phyloP scores from a whole-genome alignment of 2,888 invertebrate species.

The Pecten maximus region DNA sequence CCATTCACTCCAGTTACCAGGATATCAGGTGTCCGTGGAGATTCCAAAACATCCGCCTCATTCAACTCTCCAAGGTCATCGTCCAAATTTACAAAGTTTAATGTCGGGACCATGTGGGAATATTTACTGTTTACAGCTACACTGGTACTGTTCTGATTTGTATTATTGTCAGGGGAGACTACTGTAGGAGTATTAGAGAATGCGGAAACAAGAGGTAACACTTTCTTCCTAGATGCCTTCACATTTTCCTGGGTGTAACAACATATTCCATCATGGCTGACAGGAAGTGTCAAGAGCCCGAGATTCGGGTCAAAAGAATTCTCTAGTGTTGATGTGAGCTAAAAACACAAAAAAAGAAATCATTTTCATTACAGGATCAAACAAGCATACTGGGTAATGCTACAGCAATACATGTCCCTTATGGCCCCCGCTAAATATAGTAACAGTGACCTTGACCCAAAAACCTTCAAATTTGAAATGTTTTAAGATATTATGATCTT shows the following conservation, averaged over 20 bases:
- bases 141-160: background rate
- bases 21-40: conserved; percentile 59
- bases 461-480: no score
- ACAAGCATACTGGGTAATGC: no score
- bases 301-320: conserved; percentile 67
- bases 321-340: conserved; percentile 74
- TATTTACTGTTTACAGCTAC: background rate
- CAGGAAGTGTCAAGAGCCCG: conserved; percentile 63
- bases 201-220: conserved; percentile 75
- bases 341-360: conserved; percentile 50
- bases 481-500: no score
- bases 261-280: conserved; percentile 55
- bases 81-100: conserved; percentile 45
- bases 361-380: background rate
- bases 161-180: background rate
- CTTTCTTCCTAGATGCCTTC: conserved; percentile 78
- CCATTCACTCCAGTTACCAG: conserved; percentile 55
- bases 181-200: background rate
- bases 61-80: conserved; percentile 62
- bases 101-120: background rate
- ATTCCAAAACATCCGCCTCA: conserved; percentile 65
- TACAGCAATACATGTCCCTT: no score
- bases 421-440: no score
- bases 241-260: conserved; percentile 78
- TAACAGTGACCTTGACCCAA: no score